Evolutionary conservation across 2,113 vertebrate genomes (phyloP).

Genomic region (Channa maculata): DNA sequence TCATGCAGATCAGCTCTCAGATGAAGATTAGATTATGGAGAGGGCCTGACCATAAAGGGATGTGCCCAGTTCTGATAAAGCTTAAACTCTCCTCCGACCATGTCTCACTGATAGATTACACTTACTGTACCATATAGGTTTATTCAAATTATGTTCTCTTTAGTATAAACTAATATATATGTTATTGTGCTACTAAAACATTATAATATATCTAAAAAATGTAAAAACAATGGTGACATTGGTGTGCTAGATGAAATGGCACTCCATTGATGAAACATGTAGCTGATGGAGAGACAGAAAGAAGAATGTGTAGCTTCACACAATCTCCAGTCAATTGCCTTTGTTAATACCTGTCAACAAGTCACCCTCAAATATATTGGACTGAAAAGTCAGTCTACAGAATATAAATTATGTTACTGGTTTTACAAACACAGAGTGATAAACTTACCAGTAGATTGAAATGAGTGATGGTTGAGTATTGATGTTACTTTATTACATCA

Average conservation of each 20-base stretch:
- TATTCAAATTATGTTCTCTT: not conserved
- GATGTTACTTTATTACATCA: no score
- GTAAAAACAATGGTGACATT: no score
- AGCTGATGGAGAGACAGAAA: not conserved
- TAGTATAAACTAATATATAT: no score
- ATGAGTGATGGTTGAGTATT: not conserved
- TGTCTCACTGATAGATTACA: not conserved
- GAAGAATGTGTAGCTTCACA: no score
- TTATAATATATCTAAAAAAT: no score
- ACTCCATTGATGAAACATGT: no score
- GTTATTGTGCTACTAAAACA: no score
- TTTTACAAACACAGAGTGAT: no score
- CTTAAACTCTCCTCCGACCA: not conserved
- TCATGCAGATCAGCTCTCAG: conserved; percentile 1
- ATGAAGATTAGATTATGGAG: not conserved
- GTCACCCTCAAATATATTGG: not conserved
- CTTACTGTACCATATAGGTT: not conserved
- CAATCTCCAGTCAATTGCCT: not conserved
- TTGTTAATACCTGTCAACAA: not conserved
- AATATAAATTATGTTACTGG: not conserved
- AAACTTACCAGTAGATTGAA: not conserved
- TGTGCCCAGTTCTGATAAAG: not conserved
- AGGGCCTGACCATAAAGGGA: not conserved
- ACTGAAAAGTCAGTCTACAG: not conserved
- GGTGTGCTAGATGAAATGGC: no score